Base-by-base conservation (phyloP, 2,797 vertebrate species). In the Tenualosa ilisha region DNA sequence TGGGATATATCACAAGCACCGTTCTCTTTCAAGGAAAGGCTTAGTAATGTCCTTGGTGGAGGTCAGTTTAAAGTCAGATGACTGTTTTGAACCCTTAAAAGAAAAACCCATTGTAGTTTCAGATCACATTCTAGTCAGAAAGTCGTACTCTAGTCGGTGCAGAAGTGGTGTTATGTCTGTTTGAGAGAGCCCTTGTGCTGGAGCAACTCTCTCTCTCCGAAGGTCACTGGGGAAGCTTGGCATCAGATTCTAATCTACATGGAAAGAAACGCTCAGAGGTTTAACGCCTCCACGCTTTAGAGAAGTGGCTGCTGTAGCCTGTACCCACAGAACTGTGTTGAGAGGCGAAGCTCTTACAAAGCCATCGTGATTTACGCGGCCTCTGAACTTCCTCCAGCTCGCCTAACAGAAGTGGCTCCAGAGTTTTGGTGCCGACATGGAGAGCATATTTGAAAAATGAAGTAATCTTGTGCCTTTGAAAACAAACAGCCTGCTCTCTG, bases 41-140 rank as follows among this genome's bases (percentile, higher is more conserved):
- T 75, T 75, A 26, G 68, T 75, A 75, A 75, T 75, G 68, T 40
- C 31, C 68, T 75, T 75, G 63, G 11, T 31, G 63, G 63, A 65
- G 63, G 68, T 15, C 31, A 75, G 40, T 43, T 40, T 75, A 6
- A 75, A 75, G 13, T 43, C 37, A 75, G 68, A 40, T 20, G 68
- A 37, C 12, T 43, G 12, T 20, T 75, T 31, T 75, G 68, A 75
- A 75, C 68, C 3, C 40, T 15, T 75, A 31, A 31, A 31, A 31
- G 40, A 75, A 75, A 40, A 31, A 3, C 31, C 65, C 31, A 17
- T 65, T 15, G 31, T 26, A 24, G 65, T 12, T 31, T 13, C 65
- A 68, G n/a, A n/a, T 31, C 31, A 31, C 31, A 31, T 31, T 31
- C 31, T 31, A 31, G 31, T 31, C 31, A 31, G 68, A 75, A 75